Evolutionary conservation across 2,888 invertebrate species (phyloP).

Genomic region (Polyommatus icarus): DNA sequence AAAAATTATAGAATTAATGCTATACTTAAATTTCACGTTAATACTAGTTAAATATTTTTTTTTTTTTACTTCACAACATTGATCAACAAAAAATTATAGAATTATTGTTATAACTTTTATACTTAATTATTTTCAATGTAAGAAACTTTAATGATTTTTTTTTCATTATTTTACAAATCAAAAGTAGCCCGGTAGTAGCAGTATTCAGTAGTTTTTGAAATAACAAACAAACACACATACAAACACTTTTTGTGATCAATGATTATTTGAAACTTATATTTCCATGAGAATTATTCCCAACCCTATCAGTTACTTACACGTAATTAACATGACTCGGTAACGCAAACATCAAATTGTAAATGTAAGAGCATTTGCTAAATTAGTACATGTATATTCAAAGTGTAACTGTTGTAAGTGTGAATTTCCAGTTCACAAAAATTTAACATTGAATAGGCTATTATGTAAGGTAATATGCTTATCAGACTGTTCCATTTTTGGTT

Average conservation of each 20-base stretch:
- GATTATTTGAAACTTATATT: too few species aligned
- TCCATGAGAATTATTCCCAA: not conserved
- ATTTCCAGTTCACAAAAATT: not conserved
- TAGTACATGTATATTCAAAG: not conserved
- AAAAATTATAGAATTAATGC: too few species aligned
- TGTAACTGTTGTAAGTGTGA: not conserved
- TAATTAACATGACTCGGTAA: constrained; percentile 19
- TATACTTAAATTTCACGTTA: not conserved
- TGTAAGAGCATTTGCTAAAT: constrained; percentile 4
- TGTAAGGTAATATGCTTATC: not conserved
- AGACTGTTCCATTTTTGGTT: not conserved
- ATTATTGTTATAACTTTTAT: too few species aligned
- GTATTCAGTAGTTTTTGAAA: too few species aligned
- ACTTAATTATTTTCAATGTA: too few species aligned
- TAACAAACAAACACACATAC: too few species aligned
- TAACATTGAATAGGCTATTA: not conserved
- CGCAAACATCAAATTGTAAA: constrained; percentile 15
- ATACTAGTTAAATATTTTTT: not conserved
- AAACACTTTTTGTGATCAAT: too few species aligned
- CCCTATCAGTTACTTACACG: constrained; percentile 4
- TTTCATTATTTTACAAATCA: too few species aligned
- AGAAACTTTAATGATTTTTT: too few species aligned
- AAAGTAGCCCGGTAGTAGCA: too few species aligned
- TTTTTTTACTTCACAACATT: too few species aligned
- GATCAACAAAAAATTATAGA: too few species aligned